These are phyloP conservation scores for Andrena chrysosceles DNA, from an alignment of 2,888 invertebrate species.

Conservation along the genomic window DNA sequence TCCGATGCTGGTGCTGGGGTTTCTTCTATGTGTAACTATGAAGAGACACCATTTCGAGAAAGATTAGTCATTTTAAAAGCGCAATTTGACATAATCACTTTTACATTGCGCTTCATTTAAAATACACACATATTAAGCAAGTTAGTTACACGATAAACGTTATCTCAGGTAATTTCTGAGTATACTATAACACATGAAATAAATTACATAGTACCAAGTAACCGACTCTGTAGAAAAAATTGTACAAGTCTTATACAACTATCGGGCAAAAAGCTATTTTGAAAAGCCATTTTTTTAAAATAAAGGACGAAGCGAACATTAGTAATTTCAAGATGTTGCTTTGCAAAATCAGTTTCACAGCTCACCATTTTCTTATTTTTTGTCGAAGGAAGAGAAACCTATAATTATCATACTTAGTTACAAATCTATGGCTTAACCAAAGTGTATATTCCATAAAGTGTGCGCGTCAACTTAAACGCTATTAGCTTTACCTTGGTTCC, in stretches of 20 bases:
- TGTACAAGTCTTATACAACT: constrained; percentile 9
- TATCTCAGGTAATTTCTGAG: neutral
- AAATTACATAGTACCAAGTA: neutral
- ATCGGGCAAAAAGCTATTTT: constrained; percentile 2
- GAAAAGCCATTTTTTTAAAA: constrained; percentile 33
- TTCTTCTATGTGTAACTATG: constrained; percentile 91
- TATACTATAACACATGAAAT: constrained; percentile 16
- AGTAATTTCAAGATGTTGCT: constrained; percentile 56
- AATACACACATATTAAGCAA: constrained; percentile 22
- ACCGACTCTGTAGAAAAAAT: constrained; percentile 8
- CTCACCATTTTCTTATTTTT: constrained; percentile 81
- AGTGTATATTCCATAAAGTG: constrained; percentile 39
- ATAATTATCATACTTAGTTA: constrained; percentile 77
- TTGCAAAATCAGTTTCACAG: constrained; percentile 66
- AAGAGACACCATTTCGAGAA: constrained; percentile 32
- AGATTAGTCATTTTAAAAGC: neutral
- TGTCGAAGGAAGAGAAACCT: constrained; percentile 79
- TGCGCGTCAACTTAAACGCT: constrained; percentile 27
- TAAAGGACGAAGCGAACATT: constrained; percentile 57
- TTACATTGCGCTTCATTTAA: constrained; percentile 1
- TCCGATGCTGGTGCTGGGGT: constrained; percentile 86
- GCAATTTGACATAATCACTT: constrained; percentile 6
- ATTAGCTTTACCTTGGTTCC: constrained; percentile 91
- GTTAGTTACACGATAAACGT: constrained; percentile 36
- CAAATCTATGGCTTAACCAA: constrained; percentile 22